phyloP scores from a whole-genome alignment of 2,797 vertebrate species.

The Hafferia zeledoni region DNA sequence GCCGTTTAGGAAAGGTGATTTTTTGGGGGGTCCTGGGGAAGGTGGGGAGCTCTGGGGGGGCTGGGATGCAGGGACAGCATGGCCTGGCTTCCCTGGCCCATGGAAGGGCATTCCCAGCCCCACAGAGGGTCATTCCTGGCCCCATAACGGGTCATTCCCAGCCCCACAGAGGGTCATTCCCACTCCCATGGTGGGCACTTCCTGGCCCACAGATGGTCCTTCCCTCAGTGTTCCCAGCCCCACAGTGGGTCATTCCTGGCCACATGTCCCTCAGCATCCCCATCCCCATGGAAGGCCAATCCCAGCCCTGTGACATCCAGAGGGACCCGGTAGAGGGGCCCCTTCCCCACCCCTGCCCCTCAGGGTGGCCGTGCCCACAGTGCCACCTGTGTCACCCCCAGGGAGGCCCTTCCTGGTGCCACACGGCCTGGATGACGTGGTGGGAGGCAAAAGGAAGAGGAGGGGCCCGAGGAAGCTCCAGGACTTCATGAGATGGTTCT shows the following conservation, averaged over 20 bases:
- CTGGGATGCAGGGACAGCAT: not conserved
- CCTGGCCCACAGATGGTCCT: no score
- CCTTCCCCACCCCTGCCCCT: accelerated
- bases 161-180: no score
- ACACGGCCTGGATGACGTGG: conserved; percentile 70
- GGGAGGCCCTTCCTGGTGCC: conserved; percentile 86
- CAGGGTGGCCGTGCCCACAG: accelerated
- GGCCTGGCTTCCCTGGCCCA: not conserved
- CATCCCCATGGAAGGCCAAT: accelerated
- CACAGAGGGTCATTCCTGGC: not conserved
- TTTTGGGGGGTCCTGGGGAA: not conserved
- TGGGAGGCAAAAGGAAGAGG: conserved; percentile 85
- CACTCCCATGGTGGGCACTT: no score
- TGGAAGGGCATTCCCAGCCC: not conserved
- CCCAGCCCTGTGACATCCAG: no score
- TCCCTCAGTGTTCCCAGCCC: no score
- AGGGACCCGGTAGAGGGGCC: no score
- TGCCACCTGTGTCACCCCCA: conserved; percentile 56
- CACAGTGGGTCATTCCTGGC: not conserved
- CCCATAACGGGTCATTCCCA: not conserved
- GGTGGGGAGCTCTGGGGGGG: no score
- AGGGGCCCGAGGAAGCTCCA: conserved; percentile 69
- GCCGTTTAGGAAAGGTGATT: conserved; percentile 83
- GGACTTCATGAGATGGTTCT: conserved; percentile 88
- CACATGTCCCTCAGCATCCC: not conserved